Evolutionary conservation across 2,113 vertebrate species (phyloP).

Genomic region (Bucco capensis): DNA sequence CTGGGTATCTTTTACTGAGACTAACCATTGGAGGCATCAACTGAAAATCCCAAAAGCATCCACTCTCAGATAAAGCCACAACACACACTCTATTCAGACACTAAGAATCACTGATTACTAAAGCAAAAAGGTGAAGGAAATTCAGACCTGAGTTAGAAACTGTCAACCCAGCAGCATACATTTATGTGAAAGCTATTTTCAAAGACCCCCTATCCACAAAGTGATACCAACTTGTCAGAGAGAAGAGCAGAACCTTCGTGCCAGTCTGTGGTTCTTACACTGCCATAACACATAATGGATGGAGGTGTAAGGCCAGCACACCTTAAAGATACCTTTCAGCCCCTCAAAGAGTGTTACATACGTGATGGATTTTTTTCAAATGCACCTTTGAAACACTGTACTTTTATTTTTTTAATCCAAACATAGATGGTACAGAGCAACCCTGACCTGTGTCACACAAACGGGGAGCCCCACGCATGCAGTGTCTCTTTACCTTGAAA

Average conservation of each 20-base stretch:
- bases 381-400: background rate
- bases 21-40: background rate
- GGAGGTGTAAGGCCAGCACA: background rate
- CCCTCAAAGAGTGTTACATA: background rate
- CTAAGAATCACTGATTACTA: background rate
- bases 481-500: background rate
- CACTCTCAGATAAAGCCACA: background rate
- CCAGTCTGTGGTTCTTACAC: background rate
- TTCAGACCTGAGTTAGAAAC: background rate
- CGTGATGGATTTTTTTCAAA: background rate
- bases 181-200: background rate
- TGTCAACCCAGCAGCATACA: background rate
- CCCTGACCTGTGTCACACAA: rapidly evolving
- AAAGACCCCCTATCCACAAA: background rate
- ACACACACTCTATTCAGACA: background rate
- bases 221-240: background rate
- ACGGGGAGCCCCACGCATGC: background rate
- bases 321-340: background rate
- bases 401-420: background rate
- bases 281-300: rapidly evolving
- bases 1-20: background rate
- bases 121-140: background rate
- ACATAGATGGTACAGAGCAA: background rate
- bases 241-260: background rate
- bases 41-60: background rate